Evolutionary conservation across 2,888 invertebrate genomes (phyloP).

Genomic region (Holacanthella duospinosa): DNA sequence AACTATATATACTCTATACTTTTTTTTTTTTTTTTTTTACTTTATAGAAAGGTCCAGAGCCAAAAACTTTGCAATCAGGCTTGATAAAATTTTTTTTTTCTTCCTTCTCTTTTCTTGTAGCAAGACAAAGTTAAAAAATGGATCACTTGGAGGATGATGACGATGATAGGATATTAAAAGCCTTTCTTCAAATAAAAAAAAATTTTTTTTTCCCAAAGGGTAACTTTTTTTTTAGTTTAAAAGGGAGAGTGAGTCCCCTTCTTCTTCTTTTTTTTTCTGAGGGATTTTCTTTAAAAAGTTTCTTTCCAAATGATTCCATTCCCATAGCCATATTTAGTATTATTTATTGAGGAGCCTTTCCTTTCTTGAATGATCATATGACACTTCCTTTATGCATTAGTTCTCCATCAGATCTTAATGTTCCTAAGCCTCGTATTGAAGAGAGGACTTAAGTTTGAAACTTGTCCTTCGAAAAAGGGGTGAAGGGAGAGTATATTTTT

Average conservation of each 20-base stretch:
- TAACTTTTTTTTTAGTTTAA: no score
- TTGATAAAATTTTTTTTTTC: constrained; percentile 25
- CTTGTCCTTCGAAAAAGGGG: background rate
- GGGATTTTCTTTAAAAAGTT: no score
- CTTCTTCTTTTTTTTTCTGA: no score
- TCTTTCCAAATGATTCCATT: background rate
- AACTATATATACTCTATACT: constrained; percentile 13
- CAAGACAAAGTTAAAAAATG: constrained; percentile 9
- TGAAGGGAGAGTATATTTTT: no score
- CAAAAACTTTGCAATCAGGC: constrained; percentile 30
- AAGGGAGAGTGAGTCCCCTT: no score
- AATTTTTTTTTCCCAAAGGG: background rate
- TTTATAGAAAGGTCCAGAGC: constrained; percentile 6
- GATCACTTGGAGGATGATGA: constrained; percentile 1
- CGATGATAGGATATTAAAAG: constrained; percentile 7
- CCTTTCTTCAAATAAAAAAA: constrained; percentile 2
- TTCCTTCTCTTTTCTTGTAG: background rate
- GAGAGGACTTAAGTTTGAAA: background rate
- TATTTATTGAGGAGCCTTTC: background rate
- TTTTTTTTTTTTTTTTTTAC: constrained; percentile 19
- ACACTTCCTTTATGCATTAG: constrained; percentile 2
- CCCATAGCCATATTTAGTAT: background rate
- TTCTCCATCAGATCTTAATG: background rate
- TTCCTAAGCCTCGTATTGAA: no score
- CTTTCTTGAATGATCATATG: background rate